Percentiles rank a stretch among this genome's conserved stretches.
Conservation (phyloP, 2,797 vertebrate genomes). For the Micrastur ruficollis region DNA sequence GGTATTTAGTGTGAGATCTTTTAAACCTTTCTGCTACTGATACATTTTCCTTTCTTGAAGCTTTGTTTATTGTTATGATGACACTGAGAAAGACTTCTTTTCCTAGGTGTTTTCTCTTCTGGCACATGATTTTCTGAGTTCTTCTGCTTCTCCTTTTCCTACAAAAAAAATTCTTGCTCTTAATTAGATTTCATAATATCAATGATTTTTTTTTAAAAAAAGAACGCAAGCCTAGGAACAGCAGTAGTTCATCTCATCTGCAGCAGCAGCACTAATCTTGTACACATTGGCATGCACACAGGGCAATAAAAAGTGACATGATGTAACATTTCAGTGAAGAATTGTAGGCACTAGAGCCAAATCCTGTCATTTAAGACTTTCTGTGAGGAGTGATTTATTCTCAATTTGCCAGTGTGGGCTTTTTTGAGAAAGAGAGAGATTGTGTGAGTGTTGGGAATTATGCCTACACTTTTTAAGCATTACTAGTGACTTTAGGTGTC, state of each 20-base stretch:
- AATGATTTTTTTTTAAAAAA: neutral
- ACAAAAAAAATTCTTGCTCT: neutral
- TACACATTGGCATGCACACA: constrained; percentile 9
- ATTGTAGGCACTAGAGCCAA: constrained; percentile 20
- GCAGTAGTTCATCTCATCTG: neutral
- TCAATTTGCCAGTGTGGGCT: constrained; percentile 7
- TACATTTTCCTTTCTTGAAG: neutral
- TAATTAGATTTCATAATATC: constrained; percentile 35
- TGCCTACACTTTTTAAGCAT: neutral
- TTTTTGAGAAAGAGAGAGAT: neutral
- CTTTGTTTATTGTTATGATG: neutral
- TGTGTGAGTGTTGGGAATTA: constrained; percentile 8
- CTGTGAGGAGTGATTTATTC: constrained; percentile 33
- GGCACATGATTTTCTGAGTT: neutral
- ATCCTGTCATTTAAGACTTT: constrained; percentile 36
- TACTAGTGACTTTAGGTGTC: neutral
- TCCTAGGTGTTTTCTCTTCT: neutral
- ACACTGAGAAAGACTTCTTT: neutral
- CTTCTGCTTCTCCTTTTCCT: neutral
- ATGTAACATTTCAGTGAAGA: constrained; percentile 9
- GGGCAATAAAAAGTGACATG: constrained; percentile 26
- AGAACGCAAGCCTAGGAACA: neutral
- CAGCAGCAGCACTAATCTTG: constrained; percentile 8
- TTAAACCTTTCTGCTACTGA: neutral
- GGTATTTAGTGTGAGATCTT: neutral